phyloP scores from a whole-genome alignment of 2,888 invertebrate species.

The Caenorhabditis wallacei region DNA sequence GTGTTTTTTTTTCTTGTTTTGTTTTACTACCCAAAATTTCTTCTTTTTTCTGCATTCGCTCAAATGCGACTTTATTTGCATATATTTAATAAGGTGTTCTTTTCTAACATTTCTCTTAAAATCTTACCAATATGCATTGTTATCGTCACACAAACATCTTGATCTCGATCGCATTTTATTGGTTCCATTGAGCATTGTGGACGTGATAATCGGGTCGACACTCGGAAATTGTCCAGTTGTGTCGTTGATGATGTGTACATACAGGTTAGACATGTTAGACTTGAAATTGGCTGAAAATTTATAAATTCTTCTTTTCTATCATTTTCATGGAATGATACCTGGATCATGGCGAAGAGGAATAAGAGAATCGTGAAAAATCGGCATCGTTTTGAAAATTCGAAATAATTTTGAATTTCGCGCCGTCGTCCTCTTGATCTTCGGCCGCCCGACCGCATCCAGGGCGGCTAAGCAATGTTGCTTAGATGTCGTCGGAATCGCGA shows the following conservation, averaged over 20 bases:
- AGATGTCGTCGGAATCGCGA: conserved; percentile 44
- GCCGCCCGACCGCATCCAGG: conserved; percentile 62
- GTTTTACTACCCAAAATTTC: conserved; percentile 28
- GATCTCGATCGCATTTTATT: conserved; percentile 79
- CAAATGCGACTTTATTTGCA: conserved; percentile 32
- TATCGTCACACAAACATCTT: conserved; percentile 81
- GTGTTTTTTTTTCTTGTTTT: conserved; percentile 22
- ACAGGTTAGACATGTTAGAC: conserved; percentile 73
- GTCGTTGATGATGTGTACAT: conserved; percentile 76
- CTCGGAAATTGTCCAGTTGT: conserved; percentile 80
- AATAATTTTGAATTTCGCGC: conserved; percentile 8
- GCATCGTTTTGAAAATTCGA: conserved; percentile 2
- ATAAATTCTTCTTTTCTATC: too few relatives aligned
- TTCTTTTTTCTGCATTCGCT: conserved; percentile 6
- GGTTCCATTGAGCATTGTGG: conserved; percentile 79
- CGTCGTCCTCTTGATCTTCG: conserved; percentile 37
- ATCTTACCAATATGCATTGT: conserved; percentile 78
- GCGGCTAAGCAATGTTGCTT: conserved; percentile 45
- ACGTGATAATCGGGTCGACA: conserved; percentile 75
- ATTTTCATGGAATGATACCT: background rate
- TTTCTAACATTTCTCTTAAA: background rate
- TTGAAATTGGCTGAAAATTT: conserved; percentile 44
- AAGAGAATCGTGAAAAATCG: conserved; percentile 29
- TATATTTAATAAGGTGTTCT: conserved; percentile 10
- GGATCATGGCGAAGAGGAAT: conserved; percentile 13